phyloP scores from a whole-genome alignment of 2,113 vertebrate species.

The Bubalus kerabau region DNA sequence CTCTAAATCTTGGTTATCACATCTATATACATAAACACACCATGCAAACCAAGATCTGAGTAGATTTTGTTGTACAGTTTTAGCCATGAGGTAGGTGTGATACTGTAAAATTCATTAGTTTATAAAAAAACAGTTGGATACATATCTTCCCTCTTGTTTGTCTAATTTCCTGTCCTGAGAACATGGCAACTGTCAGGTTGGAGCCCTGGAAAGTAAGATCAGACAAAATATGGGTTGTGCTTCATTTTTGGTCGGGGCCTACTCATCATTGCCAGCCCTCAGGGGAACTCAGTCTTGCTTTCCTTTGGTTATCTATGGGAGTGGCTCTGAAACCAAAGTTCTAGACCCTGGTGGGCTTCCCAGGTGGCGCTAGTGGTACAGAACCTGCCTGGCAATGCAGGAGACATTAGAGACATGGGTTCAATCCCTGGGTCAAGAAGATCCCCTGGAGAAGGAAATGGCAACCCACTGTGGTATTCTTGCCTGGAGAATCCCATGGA shows the following conservation, averaged over 20 bases:
- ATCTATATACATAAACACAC: neutral
- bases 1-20: neutral
- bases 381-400: accelerated
- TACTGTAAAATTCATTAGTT: neutral
- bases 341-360: neutral
- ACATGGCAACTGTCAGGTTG: neutral
- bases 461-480: neutral
- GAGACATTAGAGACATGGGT: neutral
- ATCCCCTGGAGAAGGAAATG: neutral
- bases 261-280: neutral
- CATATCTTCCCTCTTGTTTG: neutral
- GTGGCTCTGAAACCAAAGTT: neutral
- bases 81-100: neutral
- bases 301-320: neutral
- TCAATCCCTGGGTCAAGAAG: neutral
- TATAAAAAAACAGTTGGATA: neutral
- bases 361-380: neutral
- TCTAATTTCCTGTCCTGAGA: neutral
- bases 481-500: neutral
- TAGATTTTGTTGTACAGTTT: neutral
- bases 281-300: neutral
- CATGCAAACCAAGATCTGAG: neutral
- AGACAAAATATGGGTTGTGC: neutral
- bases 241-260: neutral
- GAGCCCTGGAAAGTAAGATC: neutral